Conservation (phyloP, 2,113 vertebrate genomes). For the Protomyctophum bolini region DNA sequence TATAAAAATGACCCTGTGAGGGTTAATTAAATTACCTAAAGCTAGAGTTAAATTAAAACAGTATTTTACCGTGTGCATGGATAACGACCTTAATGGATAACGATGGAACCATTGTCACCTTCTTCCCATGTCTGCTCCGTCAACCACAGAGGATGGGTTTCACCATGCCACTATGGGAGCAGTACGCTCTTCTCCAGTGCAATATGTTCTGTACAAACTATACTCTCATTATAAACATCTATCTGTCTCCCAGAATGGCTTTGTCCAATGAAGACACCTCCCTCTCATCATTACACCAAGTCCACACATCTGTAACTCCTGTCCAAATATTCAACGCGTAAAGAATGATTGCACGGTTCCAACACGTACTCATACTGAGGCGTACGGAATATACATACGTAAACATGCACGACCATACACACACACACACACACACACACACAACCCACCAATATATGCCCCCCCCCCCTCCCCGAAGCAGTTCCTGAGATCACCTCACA, state of each 20-base stretch:
- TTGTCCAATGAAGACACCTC: constrained; percentile 27
- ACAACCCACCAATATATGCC: background rate
- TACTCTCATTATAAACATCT: constrained; percentile 29
- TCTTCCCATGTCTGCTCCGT: background rate
- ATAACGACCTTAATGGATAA: too few species aligned
- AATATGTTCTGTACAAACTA: constrained; percentile 58
- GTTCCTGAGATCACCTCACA: constrained; percentile 80
- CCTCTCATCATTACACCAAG: constrained; percentile 9
- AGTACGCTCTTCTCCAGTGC: constrained; percentile 46
- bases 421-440: constrained; percentile 22
- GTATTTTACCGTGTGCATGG: too few species aligned
- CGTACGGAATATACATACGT: background rate
- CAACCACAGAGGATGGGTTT: background rate
- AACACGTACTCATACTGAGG: constrained; percentile 17
- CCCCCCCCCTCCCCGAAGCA: constrained; percentile 33
- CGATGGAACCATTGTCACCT: too few species aligned
- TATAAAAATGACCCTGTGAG: too few species aligned
- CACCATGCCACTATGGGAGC: background rate
- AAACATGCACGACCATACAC: background rate
- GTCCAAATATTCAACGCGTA: constrained; percentile 7
- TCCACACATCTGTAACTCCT: constrained; percentile 12
- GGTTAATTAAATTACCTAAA: too few species aligned
- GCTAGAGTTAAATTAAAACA: too few species aligned
- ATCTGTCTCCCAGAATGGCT: constrained; percentile 43
- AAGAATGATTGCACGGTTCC: constrained; percentile 35